These are phyloP conservation scores for Myotis pilosus DNA, from an alignment of 2,797 vertebrate genomes.

Conservation along the genomic window DNA sequence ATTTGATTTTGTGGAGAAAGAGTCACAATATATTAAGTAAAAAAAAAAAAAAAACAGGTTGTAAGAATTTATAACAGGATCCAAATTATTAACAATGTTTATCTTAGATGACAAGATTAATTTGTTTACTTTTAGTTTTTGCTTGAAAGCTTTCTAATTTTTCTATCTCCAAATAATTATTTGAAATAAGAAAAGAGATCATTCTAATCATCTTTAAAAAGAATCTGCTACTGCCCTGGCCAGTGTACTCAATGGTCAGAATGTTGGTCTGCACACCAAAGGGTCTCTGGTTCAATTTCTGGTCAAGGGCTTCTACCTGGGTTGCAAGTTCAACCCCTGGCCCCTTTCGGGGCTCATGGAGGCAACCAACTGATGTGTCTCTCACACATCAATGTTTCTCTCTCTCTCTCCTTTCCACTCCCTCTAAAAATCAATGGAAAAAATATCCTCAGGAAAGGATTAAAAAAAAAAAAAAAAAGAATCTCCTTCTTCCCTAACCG, in stretches of 20 bases:
- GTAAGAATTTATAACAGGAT: neutral
- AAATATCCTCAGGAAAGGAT: no score
- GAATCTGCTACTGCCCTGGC: neutral
- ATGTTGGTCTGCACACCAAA: no score
- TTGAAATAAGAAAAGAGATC: conserved; percentile 23
- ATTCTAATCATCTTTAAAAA: conserved; percentile 32
- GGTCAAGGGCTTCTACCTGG: neutral
- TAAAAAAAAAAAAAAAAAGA: no score
- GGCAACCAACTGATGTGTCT: neutral
- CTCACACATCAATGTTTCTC: neutral
- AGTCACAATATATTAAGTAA: neutral
- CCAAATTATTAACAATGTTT: neutral
- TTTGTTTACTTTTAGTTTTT: neutral
- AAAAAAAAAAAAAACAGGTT: neutral
- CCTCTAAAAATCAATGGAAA: no score
- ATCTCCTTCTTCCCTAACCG: no score
- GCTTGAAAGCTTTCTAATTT: neutral
- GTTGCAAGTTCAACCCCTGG: neutral
- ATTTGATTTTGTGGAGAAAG: neutral
- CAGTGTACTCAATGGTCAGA: no score
- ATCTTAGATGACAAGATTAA: neutral
- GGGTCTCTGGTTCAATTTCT: no score
- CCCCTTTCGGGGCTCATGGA: neutral
- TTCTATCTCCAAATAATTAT: neutral
- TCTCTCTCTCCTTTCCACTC: neutral